These are phyloP conservation scores for Plotosus lineatus DNA, from an alignment of 2,113 vertebrate genomes.

Conservation along the genomic window DNA sequence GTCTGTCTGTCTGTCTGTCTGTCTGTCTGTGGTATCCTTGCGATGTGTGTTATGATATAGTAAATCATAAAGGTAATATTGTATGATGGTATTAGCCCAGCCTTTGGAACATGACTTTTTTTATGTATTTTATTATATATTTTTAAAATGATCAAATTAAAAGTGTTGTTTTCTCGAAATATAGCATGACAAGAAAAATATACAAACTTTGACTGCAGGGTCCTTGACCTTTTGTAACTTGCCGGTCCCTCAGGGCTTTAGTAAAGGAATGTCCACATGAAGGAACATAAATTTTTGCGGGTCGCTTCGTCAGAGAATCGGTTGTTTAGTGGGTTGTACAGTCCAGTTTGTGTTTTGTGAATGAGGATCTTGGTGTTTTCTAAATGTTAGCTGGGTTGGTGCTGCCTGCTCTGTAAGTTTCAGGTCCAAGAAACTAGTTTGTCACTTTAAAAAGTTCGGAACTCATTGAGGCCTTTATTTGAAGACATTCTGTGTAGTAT, in stretches of 20 bases:
- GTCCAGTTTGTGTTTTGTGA: conserved; percentile 1
- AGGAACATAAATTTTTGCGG: conserved; percentile 66
- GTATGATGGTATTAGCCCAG: background rate
- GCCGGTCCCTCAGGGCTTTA: conserved; percentile 61
- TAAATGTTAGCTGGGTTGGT: background rate
- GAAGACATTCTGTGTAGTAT: conserved; percentile 42
- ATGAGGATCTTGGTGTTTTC: background rate
- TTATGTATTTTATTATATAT: background rate
- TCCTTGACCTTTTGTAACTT: conserved; percentile 62
- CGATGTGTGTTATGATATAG: background rate
- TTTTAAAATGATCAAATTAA: background rate
- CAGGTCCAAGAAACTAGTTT: conserved; percentile 11
- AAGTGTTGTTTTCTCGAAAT: conserved; percentile 25
- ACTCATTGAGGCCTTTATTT: background rate
- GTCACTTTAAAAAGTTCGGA: conserved; percentile 1
- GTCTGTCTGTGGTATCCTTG: background rate
- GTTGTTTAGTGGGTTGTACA: conserved; percentile 42
- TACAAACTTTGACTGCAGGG: conserved; percentile 30
- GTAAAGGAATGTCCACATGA: conserved; percentile 66
- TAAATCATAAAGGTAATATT: background rate
- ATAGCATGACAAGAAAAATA: conserved; percentile 29
- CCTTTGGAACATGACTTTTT: background rate
- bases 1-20: background rate
- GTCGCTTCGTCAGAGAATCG: conserved; percentile 17
- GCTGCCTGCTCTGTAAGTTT: background rate